phyloP scores from a whole-genome alignment of 2,113 vertebrate species.

The human (Homo sapiens) region GRCh38 chr6:165975501-165976000 shows the following conservation, averaged over 20 bases:
- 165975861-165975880: rapidly evolving
- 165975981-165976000: not conserved
- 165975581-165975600: not conserved
- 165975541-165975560: not conserved
- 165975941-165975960: too few species aligned
- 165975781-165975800: rapidly evolving
- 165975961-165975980: not conserved
- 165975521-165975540: not conserved
- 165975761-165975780: too few species aligned
- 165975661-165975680: rapidly evolving
- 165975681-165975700: not conserved
- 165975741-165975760: not conserved
- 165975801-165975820: rapidly evolving
- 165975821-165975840: not conserved
- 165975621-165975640: not conserved
- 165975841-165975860: rapidly evolving
- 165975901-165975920: rapidly evolving
- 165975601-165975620: not conserved
- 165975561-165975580: not conserved
- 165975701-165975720: rapidly evolving
- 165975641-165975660: not conserved
- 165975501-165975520: not conserved
- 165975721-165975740: too few species aligned
- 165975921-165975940: not conserved
- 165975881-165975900: rapidly evolving